phyloP scores from a whole-genome alignment of 2,113 vertebrate species.

The Hippocampus comes region DNA sequence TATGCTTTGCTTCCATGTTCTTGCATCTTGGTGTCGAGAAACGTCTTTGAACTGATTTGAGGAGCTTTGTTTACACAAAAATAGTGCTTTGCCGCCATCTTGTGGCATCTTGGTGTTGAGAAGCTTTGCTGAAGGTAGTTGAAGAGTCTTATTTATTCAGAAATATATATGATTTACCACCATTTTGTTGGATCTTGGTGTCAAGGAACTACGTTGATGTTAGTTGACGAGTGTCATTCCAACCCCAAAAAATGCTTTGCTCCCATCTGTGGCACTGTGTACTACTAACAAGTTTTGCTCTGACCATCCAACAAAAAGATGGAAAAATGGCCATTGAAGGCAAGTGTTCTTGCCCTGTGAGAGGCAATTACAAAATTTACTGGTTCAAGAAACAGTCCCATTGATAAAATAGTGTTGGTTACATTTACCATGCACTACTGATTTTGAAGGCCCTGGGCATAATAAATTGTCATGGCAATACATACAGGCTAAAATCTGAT shows the following conservation, averaged over 20 bases:
- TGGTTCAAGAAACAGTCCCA: background rate
- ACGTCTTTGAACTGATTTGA: background rate
- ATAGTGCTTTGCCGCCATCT: background rate
- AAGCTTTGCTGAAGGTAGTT: too few relatives aligned
- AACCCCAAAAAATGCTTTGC: too few relatives aligned
- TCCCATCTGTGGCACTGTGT: background rate
- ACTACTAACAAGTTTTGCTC: background rate
- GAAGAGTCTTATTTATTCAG: too few relatives aligned
- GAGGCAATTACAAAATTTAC: background rate
- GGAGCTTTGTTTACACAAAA: background rate
- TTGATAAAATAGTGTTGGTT: background rate
- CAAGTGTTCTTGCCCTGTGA: background rate
- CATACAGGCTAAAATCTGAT: background rate
- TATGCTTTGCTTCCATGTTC: background rate
- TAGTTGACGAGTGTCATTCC: too few relatives aligned
- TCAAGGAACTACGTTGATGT: too few relatives aligned
- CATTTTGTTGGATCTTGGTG: too few relatives aligned
- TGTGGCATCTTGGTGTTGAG: too few relatives aligned
- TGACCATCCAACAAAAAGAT: background rate
- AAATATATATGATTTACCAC: too few relatives aligned
- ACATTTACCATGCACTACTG: background rate
- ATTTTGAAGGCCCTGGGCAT: background rate
- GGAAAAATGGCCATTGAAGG: background rate
- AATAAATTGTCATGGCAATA: background rate
- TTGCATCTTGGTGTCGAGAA: background rate